phyloP scores from a whole-genome alignment of 2,797 vertebrate species.

The Sebastes cheni region DNA sequence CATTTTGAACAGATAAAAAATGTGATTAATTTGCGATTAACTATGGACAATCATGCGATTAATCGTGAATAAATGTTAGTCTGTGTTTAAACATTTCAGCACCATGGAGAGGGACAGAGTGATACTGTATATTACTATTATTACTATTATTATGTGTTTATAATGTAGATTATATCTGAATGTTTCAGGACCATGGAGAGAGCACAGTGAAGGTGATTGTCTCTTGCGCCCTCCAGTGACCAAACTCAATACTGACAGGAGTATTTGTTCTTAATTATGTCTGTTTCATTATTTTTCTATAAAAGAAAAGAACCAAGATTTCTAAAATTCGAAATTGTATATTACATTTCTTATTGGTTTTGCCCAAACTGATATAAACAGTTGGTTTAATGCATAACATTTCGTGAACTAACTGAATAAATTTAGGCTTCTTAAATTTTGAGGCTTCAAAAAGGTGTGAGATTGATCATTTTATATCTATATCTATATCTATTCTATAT shows the following conservation, averaged over 20 bases:
- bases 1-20: too few species aligned
- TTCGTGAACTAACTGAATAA: background rate
- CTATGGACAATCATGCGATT: too few species aligned
- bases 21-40: too few species aligned
- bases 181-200: conserved; percentile 61
- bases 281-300: background rate
- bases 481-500: background rate
- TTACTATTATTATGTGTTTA: background rate
- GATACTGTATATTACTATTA: background rate
- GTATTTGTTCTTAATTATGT: background rate
- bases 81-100: background rate
- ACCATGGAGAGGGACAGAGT: background rate
- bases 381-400: background rate
- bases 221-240: conserved; percentile 40
- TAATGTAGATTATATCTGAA: background rate
- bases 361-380: background rate
- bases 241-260: background rate
- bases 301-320: background rate
- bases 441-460: background rate
- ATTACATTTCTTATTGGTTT: too few species aligned
- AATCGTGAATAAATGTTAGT: too few species aligned
- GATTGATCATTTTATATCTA: background rate
- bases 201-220: background rate
- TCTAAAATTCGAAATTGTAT: background rate
- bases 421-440: background rate